Evolutionary conservation across 2,113 vertebrate genomes (phyloP), one percentile per base, ranked within the genome.

Genomic region (Castor canadensis): DNA sequence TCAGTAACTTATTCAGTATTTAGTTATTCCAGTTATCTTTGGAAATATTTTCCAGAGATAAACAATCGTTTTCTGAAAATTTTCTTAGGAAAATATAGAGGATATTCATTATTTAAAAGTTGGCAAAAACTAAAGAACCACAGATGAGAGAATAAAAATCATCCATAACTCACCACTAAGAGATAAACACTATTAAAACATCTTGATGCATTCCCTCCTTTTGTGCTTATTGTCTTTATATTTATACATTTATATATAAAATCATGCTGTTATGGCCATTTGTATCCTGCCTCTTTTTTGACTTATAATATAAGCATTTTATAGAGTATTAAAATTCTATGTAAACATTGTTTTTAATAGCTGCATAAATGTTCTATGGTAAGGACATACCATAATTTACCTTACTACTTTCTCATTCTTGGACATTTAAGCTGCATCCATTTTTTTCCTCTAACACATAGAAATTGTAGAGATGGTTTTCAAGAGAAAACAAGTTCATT

Each of bases 331-430:
- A 96, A 96, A 97, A 93, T 96, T 96, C 91, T 91, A 91, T 93
- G 82, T 89, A 96, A 97, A 71, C 96, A 96, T 93, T 5, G 0
- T 95, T 97, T 95, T 97, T 97, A 97, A 97, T 89, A 96, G 91
- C 87, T 86, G 64, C 88, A 88, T 88, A 96, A 97, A 97, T 89
- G 93, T 89, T 94, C 86, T 91, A 91, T 56, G 73, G n/a, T 96
- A 94, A 94, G 32, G 35, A 54, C 89, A 89, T 72, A 79, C 45
- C 86, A 96, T 91, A 93, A 96, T 95, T 97, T 93, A 94, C 77
- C 38, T 43, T 94, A 93, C 80, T 86, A 35, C 80, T 96, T 96
- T 49, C 52, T 95, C 19, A 28, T 66, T 96, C 79, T 94, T 96
- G 76, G 85, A 96, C 58, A 93, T 40, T 88, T 94, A 86, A 24